Conservation (phyloP, 2,797 vertebrate species). For the Phylloscopus collybita region DNA sequence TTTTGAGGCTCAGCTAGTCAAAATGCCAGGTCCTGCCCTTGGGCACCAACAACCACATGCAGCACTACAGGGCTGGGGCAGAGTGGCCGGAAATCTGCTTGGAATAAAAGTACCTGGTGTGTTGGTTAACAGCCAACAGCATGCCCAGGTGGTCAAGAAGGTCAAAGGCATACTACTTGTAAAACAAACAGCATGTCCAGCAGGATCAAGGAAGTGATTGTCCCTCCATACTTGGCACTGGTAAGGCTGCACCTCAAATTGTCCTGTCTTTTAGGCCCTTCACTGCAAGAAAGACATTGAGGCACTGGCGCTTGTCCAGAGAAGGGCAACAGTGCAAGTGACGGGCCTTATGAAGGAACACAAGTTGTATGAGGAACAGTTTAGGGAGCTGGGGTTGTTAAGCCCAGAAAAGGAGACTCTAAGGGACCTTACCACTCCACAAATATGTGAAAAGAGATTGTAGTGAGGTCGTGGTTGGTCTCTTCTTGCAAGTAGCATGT, state of each 20-base stretch:
- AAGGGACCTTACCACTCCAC: not conserved
- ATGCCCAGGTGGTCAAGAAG: not conserved
- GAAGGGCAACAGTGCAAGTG: fast-evolving
- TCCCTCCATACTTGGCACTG: too few relatives aligned
- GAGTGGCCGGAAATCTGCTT: not conserved
- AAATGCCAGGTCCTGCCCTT: not conserved
- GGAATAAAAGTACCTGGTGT: not conserved
- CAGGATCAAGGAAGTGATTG: not conserved
- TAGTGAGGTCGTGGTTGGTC: too few relatives aligned
- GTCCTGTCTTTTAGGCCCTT: not conserved
- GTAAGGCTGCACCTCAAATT: not conserved
- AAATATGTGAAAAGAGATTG: not conserved
- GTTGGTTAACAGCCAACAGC: not conserved
- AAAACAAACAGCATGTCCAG: not conserved
- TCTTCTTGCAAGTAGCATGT: not conserved
- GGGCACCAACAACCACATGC: not conserved
- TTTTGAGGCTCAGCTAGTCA: not conserved
- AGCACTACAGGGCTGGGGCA: not conserved
- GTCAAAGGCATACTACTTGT: not conserved
- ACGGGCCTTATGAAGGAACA: not conserved
- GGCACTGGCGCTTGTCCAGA: not conserved
- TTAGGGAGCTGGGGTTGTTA: not conserved
- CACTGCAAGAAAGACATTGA: not conserved
- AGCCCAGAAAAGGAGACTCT: not conserved
- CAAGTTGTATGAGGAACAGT: not conserved